Evolutionary conservation across 1,140 invertebrate species (phyloP).

Genomic region (Rhopalosiphum maidis): DNA sequence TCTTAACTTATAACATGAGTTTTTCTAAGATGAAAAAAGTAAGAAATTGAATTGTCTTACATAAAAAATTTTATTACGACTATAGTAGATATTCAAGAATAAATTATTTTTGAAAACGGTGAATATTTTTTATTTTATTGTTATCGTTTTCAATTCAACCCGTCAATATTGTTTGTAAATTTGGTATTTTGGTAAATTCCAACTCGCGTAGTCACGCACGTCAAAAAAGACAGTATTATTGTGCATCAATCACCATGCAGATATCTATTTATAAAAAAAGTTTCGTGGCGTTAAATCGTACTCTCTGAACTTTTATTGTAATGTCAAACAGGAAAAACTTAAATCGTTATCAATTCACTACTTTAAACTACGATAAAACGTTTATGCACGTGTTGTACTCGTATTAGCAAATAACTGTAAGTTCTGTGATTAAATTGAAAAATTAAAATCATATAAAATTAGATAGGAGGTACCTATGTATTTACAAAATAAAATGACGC

Average conservation of each 20-base stretch:
- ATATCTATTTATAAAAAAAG: neutral
- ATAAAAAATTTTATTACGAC: neutral
- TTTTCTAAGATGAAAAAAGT: neutral
- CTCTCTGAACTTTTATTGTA: neutral
- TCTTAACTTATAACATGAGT: neutral
- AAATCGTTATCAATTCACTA: neutral
- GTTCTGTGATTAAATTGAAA: neutral
- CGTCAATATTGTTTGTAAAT: neutral
- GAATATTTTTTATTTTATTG: too few relatives aligned
- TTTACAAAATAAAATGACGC: neutral
- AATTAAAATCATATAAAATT: neutral
- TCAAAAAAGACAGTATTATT: neutral
- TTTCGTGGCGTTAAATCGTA: neutral
- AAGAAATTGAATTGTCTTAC: too few relatives aligned
- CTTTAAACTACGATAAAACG: accelerated
- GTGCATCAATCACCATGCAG: neutral
- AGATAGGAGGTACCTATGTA: neutral
- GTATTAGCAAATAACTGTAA: neutral
- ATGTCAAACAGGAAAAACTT: neutral
- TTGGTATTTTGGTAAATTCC: neutral
- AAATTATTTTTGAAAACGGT: neutral
- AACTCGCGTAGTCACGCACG: neutral
- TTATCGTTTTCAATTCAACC: neutral
- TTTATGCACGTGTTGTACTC: neutral
- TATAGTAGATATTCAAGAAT: neutral